Percentiles rank a stretch among this genome's conserved stretches.
Conservation (phyloP, 2,113 vertebrate genomes). For the Epinephelus moara region DNA sequence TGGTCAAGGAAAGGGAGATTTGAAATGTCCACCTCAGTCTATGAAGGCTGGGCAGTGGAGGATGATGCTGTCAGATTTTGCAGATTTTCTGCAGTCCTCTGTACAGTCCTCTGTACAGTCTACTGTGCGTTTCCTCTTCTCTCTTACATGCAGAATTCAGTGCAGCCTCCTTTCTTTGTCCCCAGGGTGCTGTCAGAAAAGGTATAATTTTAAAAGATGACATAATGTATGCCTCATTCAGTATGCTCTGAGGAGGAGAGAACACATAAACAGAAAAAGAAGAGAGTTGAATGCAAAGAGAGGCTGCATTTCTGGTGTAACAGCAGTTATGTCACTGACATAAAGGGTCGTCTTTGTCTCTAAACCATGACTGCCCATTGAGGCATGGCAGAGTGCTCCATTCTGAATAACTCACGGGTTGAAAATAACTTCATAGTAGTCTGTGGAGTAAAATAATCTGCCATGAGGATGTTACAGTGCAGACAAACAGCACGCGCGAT, state of each 20-base stretch:
- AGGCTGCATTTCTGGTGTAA: conserved; percentile 20
- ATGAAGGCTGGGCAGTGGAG: background rate
- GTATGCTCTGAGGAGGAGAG: background rate
- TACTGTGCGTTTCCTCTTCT: conserved; percentile 9
- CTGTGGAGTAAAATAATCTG: conserved; percentile 16
- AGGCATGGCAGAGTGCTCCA: conserved; percentile 41
- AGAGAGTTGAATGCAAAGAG: conserved; percentile 16
- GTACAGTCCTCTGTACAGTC: background rate
- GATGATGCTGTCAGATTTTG: background rate
- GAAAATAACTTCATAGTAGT: conserved; percentile 18
- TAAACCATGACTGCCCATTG: conserved; percentile 26
- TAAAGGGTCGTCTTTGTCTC: conserved; percentile 60
- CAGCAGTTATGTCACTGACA: conserved; percentile 37
- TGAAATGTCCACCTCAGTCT: conserved; percentile 35
- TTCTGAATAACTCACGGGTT: conserved; percentile 21
- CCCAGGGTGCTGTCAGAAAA: conserved; percentile 46
- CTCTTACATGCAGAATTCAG: background rate
- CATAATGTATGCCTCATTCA: background rate
- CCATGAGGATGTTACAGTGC: background rate
- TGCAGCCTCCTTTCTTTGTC: background rate
- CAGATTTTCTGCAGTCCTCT: background rate
- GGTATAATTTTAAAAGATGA: conserved; percentile 8
- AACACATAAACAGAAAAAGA: background rate
- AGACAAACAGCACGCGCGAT: background rate
- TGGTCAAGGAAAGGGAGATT: conserved; percentile 36